phyloP scores from a whole-genome alignment of 2,113 vertebrate species.

The Toxotes chatareus region DNA sequence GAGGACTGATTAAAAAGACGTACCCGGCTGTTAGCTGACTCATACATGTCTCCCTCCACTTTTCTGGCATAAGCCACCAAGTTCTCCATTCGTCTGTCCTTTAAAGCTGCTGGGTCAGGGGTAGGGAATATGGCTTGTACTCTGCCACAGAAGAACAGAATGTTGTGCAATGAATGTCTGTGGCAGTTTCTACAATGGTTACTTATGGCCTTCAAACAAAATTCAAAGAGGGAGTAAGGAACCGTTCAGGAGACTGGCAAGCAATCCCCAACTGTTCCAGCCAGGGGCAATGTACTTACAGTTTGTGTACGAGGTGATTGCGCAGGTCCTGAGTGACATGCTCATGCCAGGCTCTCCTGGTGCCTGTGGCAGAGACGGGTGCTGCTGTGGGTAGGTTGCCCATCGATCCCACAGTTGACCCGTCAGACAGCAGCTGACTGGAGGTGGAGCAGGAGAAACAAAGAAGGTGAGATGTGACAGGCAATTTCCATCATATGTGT shows the following conservation, averaged over 20 bases:
- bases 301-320: constrained; percentile 98
- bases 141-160: constrained; percentile 74
- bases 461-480: not conserved
- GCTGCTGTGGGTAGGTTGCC: constrained; percentile 93
- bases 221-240: not conserved
- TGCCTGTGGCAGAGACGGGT: constrained; percentile 91
- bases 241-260: not conserved
- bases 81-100: constrained; percentile 99
- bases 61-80: constrained; percentile 98
- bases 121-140: constrained; percentile 99
- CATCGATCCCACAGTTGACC: constrained; percentile 88
- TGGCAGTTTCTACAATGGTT: not conserved
- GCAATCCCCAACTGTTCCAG: not conserved
- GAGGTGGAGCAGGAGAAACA: constrained; percentile 15
- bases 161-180: not conserved
- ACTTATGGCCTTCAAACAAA: not conserved
- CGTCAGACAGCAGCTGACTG: constrained; percentile 93
- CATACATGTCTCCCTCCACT: constrained; percentile 99
- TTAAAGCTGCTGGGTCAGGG: constrained; percentile 96
- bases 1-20: constrained; percentile 41
- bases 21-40: constrained; percentile 98
- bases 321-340: constrained; percentile 99
- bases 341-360: constrained; percentile 98
- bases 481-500: not conserved
- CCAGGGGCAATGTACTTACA: constrained; percentile 84